Percentiles rank a stretch among this genome's conserved stretches.
These are phyloP conservation scores for Recurvirostra avosetta DNA, from an alignment of 2,113 vertebrate species.

Conservation along the genomic window DNA sequence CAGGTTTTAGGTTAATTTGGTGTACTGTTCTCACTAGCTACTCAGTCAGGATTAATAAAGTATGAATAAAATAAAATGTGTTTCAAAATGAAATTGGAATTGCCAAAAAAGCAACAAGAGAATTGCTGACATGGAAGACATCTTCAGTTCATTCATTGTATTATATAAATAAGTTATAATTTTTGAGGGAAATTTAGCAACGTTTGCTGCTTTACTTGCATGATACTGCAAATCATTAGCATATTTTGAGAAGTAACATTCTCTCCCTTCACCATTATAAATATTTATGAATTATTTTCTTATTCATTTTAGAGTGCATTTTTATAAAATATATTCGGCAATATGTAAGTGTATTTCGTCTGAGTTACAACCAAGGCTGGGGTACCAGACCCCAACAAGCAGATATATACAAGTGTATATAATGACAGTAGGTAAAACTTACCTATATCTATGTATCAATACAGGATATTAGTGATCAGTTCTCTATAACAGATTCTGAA, in stretches of 20 bases:
- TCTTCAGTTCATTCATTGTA: conserved; percentile 1
- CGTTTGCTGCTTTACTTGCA: not conserved
- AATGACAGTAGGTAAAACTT: not conserved
- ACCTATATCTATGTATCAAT: not conserved
- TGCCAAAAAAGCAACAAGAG: not conserved
- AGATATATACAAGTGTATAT: not conserved
- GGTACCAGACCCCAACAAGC: not conserved
- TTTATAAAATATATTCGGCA: not conserved
- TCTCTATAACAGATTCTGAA: not conserved
- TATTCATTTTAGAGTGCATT: not conserved
- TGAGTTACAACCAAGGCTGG: not conserved
- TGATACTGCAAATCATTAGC: not conserved
- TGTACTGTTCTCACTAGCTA: not conserved
- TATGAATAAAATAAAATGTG: conserved; percentile 1
- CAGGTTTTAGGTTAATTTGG: not conserved
- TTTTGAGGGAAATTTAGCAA: not conserved
- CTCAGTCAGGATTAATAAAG: conserved; percentile 24
- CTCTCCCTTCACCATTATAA: not conserved
- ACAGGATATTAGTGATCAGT: not conserved
- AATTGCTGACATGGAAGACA: conserved; percentile 36
- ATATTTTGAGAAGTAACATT: not conserved
- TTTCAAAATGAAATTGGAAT: not conserved
- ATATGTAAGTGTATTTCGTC: not conserved
- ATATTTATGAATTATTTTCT: not conserved
- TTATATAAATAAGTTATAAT: conserved; percentile 6